Evolutionary conservation across 2,113 vertebrate genomes (phyloP).

Genomic region (Manacus vitellinus): DNA sequence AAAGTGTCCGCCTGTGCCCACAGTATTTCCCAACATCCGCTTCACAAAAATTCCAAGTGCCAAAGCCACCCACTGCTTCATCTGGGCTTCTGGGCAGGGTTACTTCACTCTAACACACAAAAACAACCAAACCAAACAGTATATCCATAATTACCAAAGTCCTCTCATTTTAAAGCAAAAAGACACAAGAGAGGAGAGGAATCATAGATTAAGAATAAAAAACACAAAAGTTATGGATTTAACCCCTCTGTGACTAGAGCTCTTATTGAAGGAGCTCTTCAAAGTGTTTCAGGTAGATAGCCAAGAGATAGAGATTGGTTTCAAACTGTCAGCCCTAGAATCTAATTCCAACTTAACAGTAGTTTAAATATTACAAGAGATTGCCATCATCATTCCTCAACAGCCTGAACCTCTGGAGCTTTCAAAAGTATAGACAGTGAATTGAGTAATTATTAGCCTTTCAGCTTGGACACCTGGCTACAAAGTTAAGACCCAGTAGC

Average conservation of each 20-base stretch:
- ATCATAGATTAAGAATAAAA: not conserved
- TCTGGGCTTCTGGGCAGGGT: not conserved
- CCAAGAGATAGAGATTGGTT: constrained; percentile 6
- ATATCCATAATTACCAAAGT: not conserved
- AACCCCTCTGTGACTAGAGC: not conserved
- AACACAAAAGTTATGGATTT: not conserved
- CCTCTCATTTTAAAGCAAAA: not conserved
- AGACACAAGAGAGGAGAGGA: not conserved
- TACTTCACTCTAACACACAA: not conserved
- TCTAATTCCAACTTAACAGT: constrained; percentile 59
- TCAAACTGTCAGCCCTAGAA: constrained; percentile 31
- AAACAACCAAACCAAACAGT: not conserved
- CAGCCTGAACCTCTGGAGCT: constrained; percentile 44
- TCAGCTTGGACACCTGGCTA: not conserved
- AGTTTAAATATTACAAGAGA: constrained; percentile 63
- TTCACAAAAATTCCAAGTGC: accelerated
- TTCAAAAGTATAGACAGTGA: constrained; percentile 26
- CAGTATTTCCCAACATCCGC: not conserved
- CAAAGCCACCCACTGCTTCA: not conserved
- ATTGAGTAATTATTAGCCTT: constrained; percentile 48
- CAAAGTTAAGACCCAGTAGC: not conserved
- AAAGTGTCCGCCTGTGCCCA: not conserved
- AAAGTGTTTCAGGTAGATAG: not conserved
- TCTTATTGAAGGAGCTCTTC: not conserved
- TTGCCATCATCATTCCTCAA: constrained; percentile 28